These are phyloP conservation scores for Augiades crinisus DNA, from an alignment of 2,888 invertebrate species.

Conservation along the genomic window DNA sequence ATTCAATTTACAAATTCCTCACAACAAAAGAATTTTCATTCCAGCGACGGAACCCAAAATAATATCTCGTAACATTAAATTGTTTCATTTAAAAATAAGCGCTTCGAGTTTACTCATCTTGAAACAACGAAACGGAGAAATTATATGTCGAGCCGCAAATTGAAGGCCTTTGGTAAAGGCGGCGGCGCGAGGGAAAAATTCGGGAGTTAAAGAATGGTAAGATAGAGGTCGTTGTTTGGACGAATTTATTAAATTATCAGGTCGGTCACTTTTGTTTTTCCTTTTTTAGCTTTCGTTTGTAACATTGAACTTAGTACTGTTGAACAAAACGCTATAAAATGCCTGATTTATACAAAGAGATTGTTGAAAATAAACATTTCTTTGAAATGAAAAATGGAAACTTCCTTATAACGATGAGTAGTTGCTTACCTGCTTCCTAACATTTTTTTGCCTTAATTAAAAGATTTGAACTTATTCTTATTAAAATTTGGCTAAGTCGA, in stretches of 20 bases:
- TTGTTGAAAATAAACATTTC: no score
- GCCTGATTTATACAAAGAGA: no score
- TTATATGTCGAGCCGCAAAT: constrained; percentile 46
- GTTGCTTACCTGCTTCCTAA: no score
- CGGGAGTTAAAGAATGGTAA: constrained; percentile 51
- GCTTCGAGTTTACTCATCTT: constrained; percentile 35
- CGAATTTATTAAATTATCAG: constrained; percentile 30
- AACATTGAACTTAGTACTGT: no score
- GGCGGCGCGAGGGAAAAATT: constrained; percentile 37
- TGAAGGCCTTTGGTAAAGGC: constrained; percentile 44
- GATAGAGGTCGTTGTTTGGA: constrained; percentile 27
- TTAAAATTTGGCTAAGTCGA: no score
- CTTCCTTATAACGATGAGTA: no score
- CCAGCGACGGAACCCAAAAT: constrained; percentile 26
- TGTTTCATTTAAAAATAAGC: constrained; percentile 38
- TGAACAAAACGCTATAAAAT: constrained; percentile 17
- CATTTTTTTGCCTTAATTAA: no score
- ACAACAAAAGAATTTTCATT: constrained; percentile 20
- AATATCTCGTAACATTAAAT: constrained; percentile 34
- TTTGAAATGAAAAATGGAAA: no score
- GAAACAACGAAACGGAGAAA: constrained; percentile 41
- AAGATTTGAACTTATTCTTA: no score
- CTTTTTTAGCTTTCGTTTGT: constrained; percentile 8
- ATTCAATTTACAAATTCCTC: constrained; percentile 5
- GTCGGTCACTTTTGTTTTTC: constrained; percentile 28